Evolutionary conservation across 2,113 vertebrate genomes (phyloP).

Genomic region (Piaya cayana): DNA sequence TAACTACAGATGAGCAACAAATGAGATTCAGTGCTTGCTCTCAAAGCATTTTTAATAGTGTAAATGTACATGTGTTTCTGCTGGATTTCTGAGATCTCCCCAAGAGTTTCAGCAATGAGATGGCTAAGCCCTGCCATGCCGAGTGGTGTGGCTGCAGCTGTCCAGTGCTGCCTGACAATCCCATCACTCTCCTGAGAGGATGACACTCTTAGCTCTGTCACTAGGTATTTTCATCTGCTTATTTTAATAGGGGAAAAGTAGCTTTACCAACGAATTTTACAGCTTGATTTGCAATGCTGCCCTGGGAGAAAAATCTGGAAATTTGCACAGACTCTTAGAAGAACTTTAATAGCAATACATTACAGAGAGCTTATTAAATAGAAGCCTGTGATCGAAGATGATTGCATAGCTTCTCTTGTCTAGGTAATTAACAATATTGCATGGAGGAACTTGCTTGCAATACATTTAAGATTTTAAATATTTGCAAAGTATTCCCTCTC

Average conservation of each 20-base stretch:
- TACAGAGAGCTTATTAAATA: conserved; percentile 42
- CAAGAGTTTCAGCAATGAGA: not conserved
- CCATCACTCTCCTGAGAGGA: fast-evolving
- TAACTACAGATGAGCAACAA: not conserved
- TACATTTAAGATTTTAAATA: conserved; percentile 50
- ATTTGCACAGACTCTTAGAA: not conserved
- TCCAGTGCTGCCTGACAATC: not conserved
- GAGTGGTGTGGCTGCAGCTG: not conserved
- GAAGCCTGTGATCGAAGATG: conserved; percentile 5
- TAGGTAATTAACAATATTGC: conserved; percentile 36
- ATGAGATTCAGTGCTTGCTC: not conserved
- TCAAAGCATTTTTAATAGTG: not conserved
- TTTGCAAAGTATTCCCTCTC: conserved; percentile 16
- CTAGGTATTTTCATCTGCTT: not conserved
- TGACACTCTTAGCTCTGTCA: not conserved
- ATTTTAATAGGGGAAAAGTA: not conserved
- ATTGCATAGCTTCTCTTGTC: conserved; percentile 21
- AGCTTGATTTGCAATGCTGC: not conserved
- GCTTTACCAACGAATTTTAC: not conserved
- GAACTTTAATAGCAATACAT: conserved; percentile 15
- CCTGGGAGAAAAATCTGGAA: not conserved
- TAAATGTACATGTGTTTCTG: not conserved
- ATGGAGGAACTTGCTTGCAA: not conserved
- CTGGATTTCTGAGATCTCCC: not conserved
- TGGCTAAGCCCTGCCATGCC: not conserved